A percentile compares a stretch with the other conserved stretches of the same genome.
phyloP scores from a whole-genome alignment of 2,888 invertebrate genomes.

The Cheilosia pagana region DNA sequence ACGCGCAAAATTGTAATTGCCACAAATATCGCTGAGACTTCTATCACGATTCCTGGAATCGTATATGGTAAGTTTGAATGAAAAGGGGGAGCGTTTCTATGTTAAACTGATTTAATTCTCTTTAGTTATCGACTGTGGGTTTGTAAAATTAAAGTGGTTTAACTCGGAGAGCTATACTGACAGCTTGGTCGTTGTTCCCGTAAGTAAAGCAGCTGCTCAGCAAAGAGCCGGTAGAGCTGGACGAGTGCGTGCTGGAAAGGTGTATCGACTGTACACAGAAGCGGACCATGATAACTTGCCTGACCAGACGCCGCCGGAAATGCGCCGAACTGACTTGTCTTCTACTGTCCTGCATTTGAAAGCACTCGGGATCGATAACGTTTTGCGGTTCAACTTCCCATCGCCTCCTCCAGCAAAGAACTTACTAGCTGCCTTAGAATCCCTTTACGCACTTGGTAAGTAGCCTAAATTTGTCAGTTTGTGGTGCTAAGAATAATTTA shows the following conservation, averaged over 20 bases:
- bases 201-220: constrained; percentile 94
- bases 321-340: constrained; percentile 94
- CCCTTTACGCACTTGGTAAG: constrained; percentile 90
- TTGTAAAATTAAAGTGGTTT: constrained; percentile 96
- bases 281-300: constrained; percentile 89
- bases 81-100: neutral
- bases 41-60: constrained; percentile 96
- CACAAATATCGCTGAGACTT: constrained; percentile 98
- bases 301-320: constrained; percentile 93
- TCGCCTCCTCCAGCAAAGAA: constrained; percentile 96
- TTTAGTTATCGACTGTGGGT: constrained; percentile 97
- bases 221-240: constrained; percentile 98
- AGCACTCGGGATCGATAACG: constrained; percentile 96
- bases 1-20: constrained; percentile 95
- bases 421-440: constrained; percentile 92
- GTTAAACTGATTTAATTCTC: constrained; percentile 18
- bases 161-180: constrained; percentile 93
- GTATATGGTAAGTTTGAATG: constrained; percentile 88
- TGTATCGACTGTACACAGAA: constrained; percentile 93
- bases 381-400: constrained; percentile 95
- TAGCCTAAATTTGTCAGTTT: neutral
- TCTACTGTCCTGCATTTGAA: constrained; percentile 94
- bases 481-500: neutral
- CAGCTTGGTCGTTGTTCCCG: constrained; percentile 91
- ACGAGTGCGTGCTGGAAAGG: constrained; percentile 92